Percentiles rank a stretch among this genome's conserved stretches.
Conservation (phyloP, 2,113 vertebrate species). For the Cavia aperea region DNA sequence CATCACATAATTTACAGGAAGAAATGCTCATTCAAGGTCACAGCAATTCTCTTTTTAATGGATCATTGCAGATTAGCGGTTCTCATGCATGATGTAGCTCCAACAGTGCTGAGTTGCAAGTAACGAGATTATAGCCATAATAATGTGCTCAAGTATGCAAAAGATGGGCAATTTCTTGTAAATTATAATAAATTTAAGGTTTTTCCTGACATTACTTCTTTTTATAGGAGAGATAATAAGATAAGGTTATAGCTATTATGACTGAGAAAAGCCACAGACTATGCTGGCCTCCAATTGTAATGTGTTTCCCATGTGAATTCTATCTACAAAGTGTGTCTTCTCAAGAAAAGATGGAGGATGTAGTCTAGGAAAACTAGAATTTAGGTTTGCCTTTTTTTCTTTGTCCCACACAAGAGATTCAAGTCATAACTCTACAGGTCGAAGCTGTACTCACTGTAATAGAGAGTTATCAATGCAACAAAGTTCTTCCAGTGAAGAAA, state of each 20-base stretch:
- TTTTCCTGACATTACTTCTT: not conserved
- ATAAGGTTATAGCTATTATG: not conserved
- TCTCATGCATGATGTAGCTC: not conserved
- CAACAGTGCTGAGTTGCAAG: not conserved
- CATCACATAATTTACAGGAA: slow-evolving; percentile 43
- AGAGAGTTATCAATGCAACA: not conserved
- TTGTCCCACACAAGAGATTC: not conserved
- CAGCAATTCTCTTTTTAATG: slow-evolving; percentile 27
- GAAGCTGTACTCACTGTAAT: not conserved
- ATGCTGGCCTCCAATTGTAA: not conserved
- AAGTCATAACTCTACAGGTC: not conserved
- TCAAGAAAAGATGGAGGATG: not conserved
- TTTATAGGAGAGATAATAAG: slow-evolving; percentile 1
- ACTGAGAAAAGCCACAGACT: not conserved
- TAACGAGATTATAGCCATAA: slow-evolving; percentile 21
- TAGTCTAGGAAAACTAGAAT: slow-evolving; percentile 20
- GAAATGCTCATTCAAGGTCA: slow-evolving; percentile 22
- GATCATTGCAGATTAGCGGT: not conserved
- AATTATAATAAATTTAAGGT: slow-evolving; percentile 24
- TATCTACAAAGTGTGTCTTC: not conserved
- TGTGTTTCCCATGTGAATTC: not conserved
- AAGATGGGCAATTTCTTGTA: not conserved
- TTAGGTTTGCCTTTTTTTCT: not conserved
- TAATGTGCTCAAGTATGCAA: not conserved
- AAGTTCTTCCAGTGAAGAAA: slow-evolving; percentile 12